phyloP scores from a whole-genome alignment of 1,140 invertebrate genomes.

The Limonius californicus region DNA sequence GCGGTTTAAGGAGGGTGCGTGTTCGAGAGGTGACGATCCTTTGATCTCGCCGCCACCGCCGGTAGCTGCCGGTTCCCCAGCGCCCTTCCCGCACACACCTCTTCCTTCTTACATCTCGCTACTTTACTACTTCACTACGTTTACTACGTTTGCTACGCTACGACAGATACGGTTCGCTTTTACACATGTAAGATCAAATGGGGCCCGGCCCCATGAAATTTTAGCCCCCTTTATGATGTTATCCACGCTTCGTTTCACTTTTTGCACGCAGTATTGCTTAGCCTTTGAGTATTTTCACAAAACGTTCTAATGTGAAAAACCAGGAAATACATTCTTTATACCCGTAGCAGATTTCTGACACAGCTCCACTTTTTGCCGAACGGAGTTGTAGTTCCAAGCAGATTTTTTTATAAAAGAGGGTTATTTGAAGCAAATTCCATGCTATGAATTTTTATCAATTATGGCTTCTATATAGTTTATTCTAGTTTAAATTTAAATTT shows the following conservation, averaged over 20 bases:
- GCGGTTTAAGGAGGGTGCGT: conserved; percentile 3
- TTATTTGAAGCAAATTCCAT: too few species aligned
- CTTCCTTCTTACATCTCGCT: background rate
- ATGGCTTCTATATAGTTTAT: too few species aligned
- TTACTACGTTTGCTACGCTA: background rate
- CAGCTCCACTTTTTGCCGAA: too few species aligned
- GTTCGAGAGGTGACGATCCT: conserved; percentile 4
- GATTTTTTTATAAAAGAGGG: too few species aligned
- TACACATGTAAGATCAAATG: conserved; percentile 14
- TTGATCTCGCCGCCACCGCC: conserved; percentile 15
- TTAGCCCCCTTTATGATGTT: background rate
- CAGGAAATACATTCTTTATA: too few species aligned
- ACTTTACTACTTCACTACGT: conserved; percentile 10
- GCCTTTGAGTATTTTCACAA: too few species aligned
- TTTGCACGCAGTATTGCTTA: background rate
- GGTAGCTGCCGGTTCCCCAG: background rate
- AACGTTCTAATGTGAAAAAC: too few species aligned
- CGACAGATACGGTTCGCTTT: conserved; percentile 8
- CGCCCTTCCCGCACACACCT: background rate
- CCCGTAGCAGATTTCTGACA: too few species aligned
- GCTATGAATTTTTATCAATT: too few species aligned
- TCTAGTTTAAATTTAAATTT: too few species aligned
- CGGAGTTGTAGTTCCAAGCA: too few species aligned
- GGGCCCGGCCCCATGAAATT: background rate
- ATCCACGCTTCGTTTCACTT: background rate